phyloP scores from a whole-genome alignment of 2,888 invertebrate species.

The Drosophila tanythrix region DNA sequence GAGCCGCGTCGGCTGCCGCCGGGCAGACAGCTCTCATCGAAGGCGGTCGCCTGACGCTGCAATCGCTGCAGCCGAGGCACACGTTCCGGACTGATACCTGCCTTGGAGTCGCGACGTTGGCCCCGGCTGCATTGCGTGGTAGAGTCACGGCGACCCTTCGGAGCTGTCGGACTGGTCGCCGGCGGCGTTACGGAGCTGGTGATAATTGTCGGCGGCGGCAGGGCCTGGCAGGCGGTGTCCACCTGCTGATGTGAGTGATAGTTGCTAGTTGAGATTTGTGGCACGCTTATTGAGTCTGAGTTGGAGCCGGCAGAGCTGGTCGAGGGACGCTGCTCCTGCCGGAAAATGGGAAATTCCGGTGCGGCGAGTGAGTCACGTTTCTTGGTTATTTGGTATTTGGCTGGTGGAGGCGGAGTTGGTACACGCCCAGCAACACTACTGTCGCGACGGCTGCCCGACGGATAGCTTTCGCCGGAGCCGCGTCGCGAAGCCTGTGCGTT shows the following conservation, averaged over 20 bases:
- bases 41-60: conserved; percentile 94
- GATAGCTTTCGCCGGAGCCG: conserved; percentile 89
- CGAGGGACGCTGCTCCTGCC: conserved; percentile 89
- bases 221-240: conserved; percentile 88
- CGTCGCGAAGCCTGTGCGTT: conserved; percentile 85
- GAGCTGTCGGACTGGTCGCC: conserved; percentile 90
- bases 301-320: conserved; percentile 89
- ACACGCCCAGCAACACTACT: conserved; percentile 86
- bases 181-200: conserved; percentile 94
- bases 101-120: conserved; percentile 89
- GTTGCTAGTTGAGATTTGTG: conserved; percentile 79
- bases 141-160: conserved; percentile 90
- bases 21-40: conserved; percentile 93
- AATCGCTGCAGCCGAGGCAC: conserved; percentile 88
- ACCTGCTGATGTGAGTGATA: conserved; percentile 87
- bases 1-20: conserved; percentile 91
- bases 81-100: conserved; percentile 89
- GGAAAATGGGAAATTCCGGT: conserved; percentile 85
- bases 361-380: conserved; percentile 86
- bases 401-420: conserved; percentile 86
- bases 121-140: conserved; percentile 92
- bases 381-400: conserved; percentile 88
- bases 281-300: conserved; percentile 87
- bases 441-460: conserved; percentile 89
- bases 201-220: conserved; percentile 91